Evolutionary conservation across 2,888 invertebrate species (phyloP).

Genomic region (Phengaris arion): DNA sequence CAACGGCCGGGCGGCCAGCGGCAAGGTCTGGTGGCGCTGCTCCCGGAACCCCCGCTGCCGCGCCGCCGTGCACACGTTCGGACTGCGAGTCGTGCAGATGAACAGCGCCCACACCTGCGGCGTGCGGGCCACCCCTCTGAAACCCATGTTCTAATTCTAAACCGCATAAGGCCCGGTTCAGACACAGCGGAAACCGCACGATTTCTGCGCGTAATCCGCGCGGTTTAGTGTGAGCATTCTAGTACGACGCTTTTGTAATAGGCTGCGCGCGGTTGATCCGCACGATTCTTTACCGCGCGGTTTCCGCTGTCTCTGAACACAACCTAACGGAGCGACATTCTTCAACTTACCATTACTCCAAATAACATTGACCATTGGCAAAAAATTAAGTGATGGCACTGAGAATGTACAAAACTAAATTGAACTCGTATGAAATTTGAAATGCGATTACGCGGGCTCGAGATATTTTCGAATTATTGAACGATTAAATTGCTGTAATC

Average conservation of each 20-base stretch:
- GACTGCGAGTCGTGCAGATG: slow-evolving; percentile 72
- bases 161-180: no score
- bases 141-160: slow-evolving; percentile 65
- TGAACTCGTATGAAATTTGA: background rate
- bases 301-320: no score
- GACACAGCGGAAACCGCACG: no score
- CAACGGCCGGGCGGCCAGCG: slow-evolving; percentile 73
- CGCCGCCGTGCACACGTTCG: slow-evolving; percentile 74
- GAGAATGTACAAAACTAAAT: slow-evolving; percentile 56
- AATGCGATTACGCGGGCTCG: slow-evolving; percentile 42
- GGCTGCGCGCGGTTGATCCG: no score
- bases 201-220: no score
- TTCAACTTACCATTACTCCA: background rate
- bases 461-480: slow-evolving; percentile 50
- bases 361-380: slow-evolving; percentile 11
- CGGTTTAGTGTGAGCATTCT: no score
- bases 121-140: slow-evolving; percentile 69
- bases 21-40: slow-evolving; percentile 76
- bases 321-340: background rate
- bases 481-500: slow-evolving; percentile 63
- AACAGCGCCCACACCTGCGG: slow-evolving; percentile 75
- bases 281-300: no score
- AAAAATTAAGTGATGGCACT: slow-evolving; percentile 53
- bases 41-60: slow-evolving; percentile 73
- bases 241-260: no score